These are phyloP conservation scores for Xanthostigma xanthostigma DNA, from an alignment of 2,888 invertebrate genomes.

Conservation along the genomic window DNA sequence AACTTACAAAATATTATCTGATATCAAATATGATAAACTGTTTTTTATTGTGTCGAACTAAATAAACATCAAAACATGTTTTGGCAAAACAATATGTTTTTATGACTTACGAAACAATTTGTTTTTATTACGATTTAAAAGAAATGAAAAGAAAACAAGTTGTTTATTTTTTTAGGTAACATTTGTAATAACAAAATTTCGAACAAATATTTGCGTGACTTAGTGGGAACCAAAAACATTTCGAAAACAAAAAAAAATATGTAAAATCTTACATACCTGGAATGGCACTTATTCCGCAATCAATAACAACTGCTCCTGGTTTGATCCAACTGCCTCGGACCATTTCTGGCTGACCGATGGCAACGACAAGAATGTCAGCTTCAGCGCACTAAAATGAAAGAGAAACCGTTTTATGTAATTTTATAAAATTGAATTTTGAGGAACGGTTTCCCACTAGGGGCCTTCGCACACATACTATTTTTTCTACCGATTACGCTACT, in stretches of 20 bases:
- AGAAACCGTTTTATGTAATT: neutral
- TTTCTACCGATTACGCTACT: no score
- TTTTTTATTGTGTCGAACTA: no score
- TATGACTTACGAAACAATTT: no score
- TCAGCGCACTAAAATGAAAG: constrained; percentile 29
- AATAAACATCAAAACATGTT: no score
- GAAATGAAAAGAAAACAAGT: neutral
- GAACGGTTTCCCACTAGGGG: no score
- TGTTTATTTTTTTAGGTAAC: neutral
- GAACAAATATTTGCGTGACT: no score
- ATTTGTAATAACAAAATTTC: no score
- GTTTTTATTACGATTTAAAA: neutral
- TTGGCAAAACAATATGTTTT: no score
- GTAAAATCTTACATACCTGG: constrained; percentile 41
- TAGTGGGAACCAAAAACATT: neutral
- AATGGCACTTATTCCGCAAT: constrained; percentile 93
- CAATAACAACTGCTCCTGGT: constrained; percentile 94
- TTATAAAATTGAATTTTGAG: neutral
- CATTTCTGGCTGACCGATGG: constrained; percentile 77
- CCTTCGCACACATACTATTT: no score
- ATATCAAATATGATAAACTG: no score
- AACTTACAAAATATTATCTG: neutral
- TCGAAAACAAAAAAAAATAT: constrained; percentile 4
- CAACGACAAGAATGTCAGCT: constrained; percentile 96
- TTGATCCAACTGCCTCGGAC: constrained; percentile 95